A percentile compares a stretch with the other conserved stretches of the same genome.
Conservation (phyloP, 2,797 vertebrate species). For the Enteromius afrohamiltoni region DNA sequence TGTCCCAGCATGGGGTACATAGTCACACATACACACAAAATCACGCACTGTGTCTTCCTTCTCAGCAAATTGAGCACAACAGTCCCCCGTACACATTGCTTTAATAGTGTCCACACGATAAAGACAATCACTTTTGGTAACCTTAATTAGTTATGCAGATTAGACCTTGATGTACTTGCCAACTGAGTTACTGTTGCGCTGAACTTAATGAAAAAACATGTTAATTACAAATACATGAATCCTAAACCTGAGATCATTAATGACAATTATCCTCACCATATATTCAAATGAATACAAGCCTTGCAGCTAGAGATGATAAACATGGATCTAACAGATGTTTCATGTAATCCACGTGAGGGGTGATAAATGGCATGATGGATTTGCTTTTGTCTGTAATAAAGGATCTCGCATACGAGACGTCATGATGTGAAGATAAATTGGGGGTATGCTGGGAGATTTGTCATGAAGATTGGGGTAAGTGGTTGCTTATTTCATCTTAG, state of each 20-base stretch:
- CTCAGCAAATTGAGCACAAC: neutral
- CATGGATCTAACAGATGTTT: constrained; percentile 39
- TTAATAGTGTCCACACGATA: neutral
- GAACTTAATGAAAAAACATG: constrained; percentile 69
- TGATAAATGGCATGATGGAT: constrained; percentile 29
- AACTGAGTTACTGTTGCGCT: constrained; percentile 57
- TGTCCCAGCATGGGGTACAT: constrained; percentile 29
- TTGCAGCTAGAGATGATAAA: constrained; percentile 19
- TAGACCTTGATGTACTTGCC: constrained; percentile 68
- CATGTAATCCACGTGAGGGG: constrained; percentile 7
- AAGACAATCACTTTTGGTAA: constrained; percentile 9
- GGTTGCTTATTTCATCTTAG: constrained; percentile 22
- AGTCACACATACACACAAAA: constrained; percentile 13
- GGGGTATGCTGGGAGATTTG: neutral
- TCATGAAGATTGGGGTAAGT: constrained; percentile 15
- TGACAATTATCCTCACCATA: constrained; percentile 58
- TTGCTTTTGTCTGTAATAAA: constrained; percentile 6
- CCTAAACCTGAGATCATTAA: constrained; percentile 57
- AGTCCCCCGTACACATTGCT: neutral
- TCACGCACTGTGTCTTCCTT: neutral
- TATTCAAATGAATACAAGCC: constrained; percentile 45
- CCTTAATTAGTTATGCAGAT: constrained; percentile 14
- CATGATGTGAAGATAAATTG: neutral
- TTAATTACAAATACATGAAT: constrained; percentile 65
- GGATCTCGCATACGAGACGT: neutral